Conservation (phyloP, 2,113 vertebrate genomes). For the Spermophilus dauricus region DNA sequence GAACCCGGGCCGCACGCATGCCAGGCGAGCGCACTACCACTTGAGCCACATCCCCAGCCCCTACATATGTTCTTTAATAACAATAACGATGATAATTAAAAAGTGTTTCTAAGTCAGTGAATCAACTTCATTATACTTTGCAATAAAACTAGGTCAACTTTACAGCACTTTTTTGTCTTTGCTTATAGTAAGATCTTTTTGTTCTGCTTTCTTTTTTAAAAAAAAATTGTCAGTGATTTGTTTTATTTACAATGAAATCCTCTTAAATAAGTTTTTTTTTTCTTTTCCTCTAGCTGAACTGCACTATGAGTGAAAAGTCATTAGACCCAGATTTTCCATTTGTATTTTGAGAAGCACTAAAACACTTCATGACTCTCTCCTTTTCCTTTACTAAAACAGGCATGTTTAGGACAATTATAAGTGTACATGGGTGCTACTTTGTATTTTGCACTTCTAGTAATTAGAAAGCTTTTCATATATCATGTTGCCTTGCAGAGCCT, state of each 20-base stretch:
- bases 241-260: constrained; percentile 73
- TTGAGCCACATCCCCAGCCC: no score
- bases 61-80: not conserved
- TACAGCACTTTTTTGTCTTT: constrained; percentile 18
- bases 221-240: constrained; percentile 58
- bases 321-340: constrained; percentile 62
- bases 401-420: not conserved
- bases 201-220: constrained; percentile 32
- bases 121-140: constrained; percentile 6
- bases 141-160: constrained; percentile 62
- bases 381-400: constrained; percentile 18
- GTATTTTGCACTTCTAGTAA: not conserved
- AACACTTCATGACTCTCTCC: constrained; percentile 13
- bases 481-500: not conserved
- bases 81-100: no score
- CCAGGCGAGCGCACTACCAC: no score
- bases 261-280: constrained; percentile 24
- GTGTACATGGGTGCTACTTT: not conserved
- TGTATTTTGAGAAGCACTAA: constrained; percentile 59
- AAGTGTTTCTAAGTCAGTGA: no score
- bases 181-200: constrained; percentile 50
- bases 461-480: constrained; percentile 27
- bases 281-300: not conserved
- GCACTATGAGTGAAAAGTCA: constrained; percentile 47
- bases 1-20: no score